These are phyloP conservation scores for Lydus trimaculatus DNA, from an alignment of 2,888 invertebrate species.

Conservation along the genomic window DNA sequence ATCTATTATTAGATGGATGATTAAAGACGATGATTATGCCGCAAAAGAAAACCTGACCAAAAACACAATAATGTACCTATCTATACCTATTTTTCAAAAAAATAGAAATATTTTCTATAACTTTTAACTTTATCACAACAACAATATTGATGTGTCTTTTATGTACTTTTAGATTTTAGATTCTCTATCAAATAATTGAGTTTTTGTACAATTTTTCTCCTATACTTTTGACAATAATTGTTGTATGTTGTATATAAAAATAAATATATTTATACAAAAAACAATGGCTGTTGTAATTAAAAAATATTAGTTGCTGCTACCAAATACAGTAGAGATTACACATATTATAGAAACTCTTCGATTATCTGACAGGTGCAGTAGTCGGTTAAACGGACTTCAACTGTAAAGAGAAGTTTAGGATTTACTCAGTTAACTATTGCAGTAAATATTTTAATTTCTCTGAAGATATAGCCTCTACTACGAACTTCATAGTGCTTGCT, in stretches of 20 bases:
- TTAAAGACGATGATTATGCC: neutral
- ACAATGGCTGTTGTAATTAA: neutral
- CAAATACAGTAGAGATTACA: too few species aligned
- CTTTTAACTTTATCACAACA: slow-evolving; percentile 1
- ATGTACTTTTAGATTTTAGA: slow-evolving; percentile 20
- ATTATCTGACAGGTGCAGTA: too few species aligned
- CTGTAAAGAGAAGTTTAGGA: too few species aligned
- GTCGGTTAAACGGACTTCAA: too few species aligned
- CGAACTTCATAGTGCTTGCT: too few species aligned
- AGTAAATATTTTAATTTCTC: too few species aligned
- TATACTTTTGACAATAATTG: slow-evolving; percentile 56
- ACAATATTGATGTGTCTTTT: slow-evolving; percentile 9
- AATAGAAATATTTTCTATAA: slow-evolving; percentile 6
- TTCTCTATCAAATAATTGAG: slow-evolving; percentile 11
- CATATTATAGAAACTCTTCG: too few species aligned
- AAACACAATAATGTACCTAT: slow-evolving; percentile 18
- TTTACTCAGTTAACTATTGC: too few species aligned
- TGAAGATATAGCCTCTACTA: too few species aligned
- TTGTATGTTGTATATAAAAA: slow-evolving; percentile 53
- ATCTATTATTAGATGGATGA: neutral
- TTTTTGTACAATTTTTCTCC: slow-evolving; percentile 48
- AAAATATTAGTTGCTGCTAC: neutral
- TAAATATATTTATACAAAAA: slow-evolving; percentile 22
- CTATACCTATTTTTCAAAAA: too few species aligned
- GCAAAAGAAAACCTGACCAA: slow-evolving; percentile 17